These are phyloP conservation scores for Caenorhabditis panamensis DNA, from an alignment of 2,888 invertebrate species.

Conservation along the genomic window DNA sequence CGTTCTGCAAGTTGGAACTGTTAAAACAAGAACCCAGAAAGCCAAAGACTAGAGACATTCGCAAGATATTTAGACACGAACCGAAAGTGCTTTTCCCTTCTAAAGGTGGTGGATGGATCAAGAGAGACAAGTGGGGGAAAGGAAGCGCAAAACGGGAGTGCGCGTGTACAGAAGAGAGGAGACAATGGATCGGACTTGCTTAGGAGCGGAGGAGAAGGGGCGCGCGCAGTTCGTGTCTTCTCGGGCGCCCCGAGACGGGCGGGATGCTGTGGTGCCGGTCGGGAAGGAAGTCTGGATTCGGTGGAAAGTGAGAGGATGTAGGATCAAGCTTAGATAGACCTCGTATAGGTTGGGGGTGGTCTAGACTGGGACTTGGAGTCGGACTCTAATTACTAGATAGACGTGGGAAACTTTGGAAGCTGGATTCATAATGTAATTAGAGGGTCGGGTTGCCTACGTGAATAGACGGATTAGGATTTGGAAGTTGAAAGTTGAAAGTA, in stretches of 20 bases:
- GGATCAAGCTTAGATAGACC: neutral
- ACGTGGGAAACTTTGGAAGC: too few relatives aligned
- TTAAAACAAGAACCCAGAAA: too few relatives aligned
- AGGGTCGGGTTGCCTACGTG: too few relatives aligned
- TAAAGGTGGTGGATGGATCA: neutral
- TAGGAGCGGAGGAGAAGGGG: slow-evolving; percentile 10
- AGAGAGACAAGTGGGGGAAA: slow-evolving; percentile 11
- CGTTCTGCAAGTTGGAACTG: too few relatives aligned
- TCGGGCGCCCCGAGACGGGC: slow-evolving; percentile 2
- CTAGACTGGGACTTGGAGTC: too few relatives aligned
- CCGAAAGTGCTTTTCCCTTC: slow-evolving; percentile 40
- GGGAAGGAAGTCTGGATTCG: neutral
- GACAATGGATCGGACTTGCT: slow-evolving; percentile 17
- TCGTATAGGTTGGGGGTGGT: neutral
- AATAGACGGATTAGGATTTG: too few relatives aligned
- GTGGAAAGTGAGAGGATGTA: neutral
- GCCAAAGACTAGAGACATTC: neutral
- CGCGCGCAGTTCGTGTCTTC: slow-evolving; percentile 31
- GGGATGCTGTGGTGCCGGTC: slow-evolving; percentile 14
- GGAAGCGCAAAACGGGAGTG: slow-evolving; percentile 13
- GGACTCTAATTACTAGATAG: too few relatives aligned
- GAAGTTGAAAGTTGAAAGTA: too few relatives aligned
- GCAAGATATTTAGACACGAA: slow-evolving; percentile 30
- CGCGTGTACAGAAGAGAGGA: slow-evolving; percentile 6
- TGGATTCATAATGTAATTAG: too few relatives aligned